Conservation (phyloP, 2,797 vertebrate species). For the Dipus sagitta region DNA sequence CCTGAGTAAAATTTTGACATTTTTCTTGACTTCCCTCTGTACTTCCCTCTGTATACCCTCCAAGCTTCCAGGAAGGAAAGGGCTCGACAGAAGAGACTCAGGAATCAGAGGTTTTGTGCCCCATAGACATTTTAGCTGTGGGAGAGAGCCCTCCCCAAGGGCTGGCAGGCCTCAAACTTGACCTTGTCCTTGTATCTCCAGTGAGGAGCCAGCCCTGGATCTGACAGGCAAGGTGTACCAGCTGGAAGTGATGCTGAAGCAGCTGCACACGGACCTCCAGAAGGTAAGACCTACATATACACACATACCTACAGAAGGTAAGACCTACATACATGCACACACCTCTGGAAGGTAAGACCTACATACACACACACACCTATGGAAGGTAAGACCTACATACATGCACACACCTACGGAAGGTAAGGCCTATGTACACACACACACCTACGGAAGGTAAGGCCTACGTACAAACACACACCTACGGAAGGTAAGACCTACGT, state of each 20-base stretch:
- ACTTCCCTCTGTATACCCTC: background rate
- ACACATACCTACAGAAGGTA: slow-evolving; percentile 93
- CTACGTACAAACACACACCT: accelerated
- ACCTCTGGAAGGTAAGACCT: slow-evolving; percentile 92
- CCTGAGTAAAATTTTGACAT: background rate
- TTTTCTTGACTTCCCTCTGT: background rate
- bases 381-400: too few species aligned
- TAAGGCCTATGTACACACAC: slow-evolving; percentile 87
- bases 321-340: slow-evolving; percentile 87
- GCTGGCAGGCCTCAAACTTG: background rate
- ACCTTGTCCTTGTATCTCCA: slow-evolving; percentile 76
- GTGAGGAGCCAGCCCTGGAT: slow-evolving; percentile 90
- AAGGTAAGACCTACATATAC: slow-evolving; percentile 85
- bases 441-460: slow-evolving; percentile 93
- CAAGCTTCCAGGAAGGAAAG: background rate
- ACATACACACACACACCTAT: accelerated
- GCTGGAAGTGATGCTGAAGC: slow-evolving; percentile 95
- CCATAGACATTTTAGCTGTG: background rate
- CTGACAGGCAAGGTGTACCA: slow-evolving; percentile 93
- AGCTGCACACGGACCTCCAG: slow-evolving; percentile 95
- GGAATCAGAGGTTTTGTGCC: background rate
- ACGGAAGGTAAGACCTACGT: too few species aligned
- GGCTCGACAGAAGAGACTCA: background rate
- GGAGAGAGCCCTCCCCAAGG: too few species aligned
- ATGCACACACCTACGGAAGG: slow-evolving; percentile 94